These are phyloP conservation scores for Neomorphus geoffroyi DNA, from an alignment of 2,797 vertebrate genomes.

Conservation along the genomic window DNA sequence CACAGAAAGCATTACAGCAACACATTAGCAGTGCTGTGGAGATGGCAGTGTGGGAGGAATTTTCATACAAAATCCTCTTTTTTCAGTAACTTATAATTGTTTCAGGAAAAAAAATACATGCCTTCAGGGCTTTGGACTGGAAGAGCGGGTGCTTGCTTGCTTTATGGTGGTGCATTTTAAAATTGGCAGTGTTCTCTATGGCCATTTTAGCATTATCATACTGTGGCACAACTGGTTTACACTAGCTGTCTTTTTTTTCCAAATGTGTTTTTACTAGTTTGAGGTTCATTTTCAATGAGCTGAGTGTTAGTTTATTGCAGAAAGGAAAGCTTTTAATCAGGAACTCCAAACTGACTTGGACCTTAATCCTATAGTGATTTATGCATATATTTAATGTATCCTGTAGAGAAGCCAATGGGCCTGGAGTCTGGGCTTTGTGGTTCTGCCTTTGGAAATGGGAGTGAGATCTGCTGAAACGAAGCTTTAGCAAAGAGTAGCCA, in stretches of 20 bases:
- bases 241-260: neutral
- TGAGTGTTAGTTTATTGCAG: neutral
- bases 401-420: neutral
- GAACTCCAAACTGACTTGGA: conserved; percentile 19
- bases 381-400: neutral
- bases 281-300: neutral
- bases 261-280: neutral
- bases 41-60: conserved; percentile 47
- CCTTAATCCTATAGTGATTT: neutral
- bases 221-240: neutral
- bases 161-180: neutral
- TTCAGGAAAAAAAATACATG: neutral
- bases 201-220: neutral
- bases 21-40: neutral
- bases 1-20: neutral
- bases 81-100: conserved; percentile 47
- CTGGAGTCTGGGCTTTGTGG: neutral
- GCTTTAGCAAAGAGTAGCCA: neutral
- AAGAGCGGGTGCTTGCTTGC: neutral
- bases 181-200: neutral
- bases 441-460: neutral
- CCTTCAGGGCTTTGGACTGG: conserved; percentile 30
- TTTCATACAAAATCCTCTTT: conserved; percentile 21
- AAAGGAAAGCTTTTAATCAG: neutral
- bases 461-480: neutral